Base-by-base conservation (phyloP, 2,797 vertebrate species). In the Oreortyx pictus region DNA sequence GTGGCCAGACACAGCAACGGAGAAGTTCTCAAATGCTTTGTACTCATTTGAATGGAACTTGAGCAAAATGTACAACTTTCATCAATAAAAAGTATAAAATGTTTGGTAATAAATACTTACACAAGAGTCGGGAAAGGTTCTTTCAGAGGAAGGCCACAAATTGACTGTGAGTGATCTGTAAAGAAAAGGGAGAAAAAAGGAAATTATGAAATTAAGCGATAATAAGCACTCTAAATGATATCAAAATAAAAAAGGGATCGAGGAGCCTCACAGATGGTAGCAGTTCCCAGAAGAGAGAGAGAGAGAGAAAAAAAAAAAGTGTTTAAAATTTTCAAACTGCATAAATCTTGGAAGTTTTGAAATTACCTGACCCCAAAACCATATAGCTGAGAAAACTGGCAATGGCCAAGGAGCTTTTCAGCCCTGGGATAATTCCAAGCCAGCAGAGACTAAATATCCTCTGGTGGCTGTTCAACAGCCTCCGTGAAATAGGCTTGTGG, bases 71-170 rank as follows among this genome's bases (percentile, higher is more conserved):
- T 14, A 54, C 11, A 70, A 74, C 23, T 87, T n/a, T 1, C 8
- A 46, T 18, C 25, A 57, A n/a, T 43, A 35, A 66, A 76, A 96
- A 90, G 35, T 76, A 79, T 88, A 88, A 83, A 91, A 95, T 35
- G 6, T 64, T 35, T 88, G 76, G 80, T 94, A 76, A 76, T 47
- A 66, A 86, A 60, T 86, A 97, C 97, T 97, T 94, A 98, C 97
- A 73, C 57, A 92, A 93, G 73, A 95, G 93, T 94, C 67, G 57
- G 50, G 90, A 80, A 77, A 77, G 14, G 17, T n/a, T 94, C 82
- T 85, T 95, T 88, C 87, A 85, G 85, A 87, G 86, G 85, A 94
- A 96, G 95, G 95, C 59, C 89, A 91, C 88, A 92, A 96, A 95
- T 65, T 83, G 94, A 91, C 25, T 8, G 87, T 94, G 86, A 91